Conservation (phyloP, 2,888 invertebrate species). For the Catonia carolina region DNA sequence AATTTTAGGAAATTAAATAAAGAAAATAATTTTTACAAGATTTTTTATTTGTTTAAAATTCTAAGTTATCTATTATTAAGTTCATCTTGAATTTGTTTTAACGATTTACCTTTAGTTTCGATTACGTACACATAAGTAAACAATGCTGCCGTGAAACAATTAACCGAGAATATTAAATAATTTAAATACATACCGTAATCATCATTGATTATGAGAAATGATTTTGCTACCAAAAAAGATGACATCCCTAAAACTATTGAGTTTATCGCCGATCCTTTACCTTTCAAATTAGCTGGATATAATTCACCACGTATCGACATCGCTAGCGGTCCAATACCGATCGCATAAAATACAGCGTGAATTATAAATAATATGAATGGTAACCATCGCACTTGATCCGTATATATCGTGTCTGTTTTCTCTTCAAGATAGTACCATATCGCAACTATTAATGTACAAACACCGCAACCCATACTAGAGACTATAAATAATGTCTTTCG, state of each 20-base stretch:
- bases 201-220: constrained; percentile 53
- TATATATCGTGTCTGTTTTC: constrained; percentile 27
- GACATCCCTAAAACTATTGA: constrained; percentile 51
- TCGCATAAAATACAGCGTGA: constrained; percentile 52
- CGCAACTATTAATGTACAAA: constrained; percentile 28
- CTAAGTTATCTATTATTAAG: too few relatives aligned
- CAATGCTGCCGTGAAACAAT: constrained; percentile 53
- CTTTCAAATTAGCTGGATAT: constrained; percentile 57
- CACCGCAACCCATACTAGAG: constrained; percentile 40
- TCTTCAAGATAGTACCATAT: constrained; percentile 29
- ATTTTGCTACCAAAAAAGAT: constrained; percentile 53
- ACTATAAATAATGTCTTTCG: constrained; percentile 55
- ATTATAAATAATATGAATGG: constrained; percentile 49
- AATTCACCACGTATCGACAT: constrained; percentile 58
- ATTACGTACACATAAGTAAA: constrained; percentile 55
- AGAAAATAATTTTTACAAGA: too few relatives aligned
- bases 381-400: constrained; percentile 26
- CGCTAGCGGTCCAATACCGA: constrained; percentile 55
- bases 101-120: constrained; percentile 64
- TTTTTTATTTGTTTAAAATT: constrained; percentile 7
- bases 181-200: constrained; percentile 54
- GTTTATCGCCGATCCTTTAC: constrained; percentile 51
- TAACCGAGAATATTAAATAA: constrained; percentile 57
- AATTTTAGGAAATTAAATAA: not conserved
- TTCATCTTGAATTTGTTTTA: constrained; percentile 59